Evolutionary conservation across 2,797 vertebrate genomes (phyloP).

Genomic region (Euphonia xanthogaster): DNA sequence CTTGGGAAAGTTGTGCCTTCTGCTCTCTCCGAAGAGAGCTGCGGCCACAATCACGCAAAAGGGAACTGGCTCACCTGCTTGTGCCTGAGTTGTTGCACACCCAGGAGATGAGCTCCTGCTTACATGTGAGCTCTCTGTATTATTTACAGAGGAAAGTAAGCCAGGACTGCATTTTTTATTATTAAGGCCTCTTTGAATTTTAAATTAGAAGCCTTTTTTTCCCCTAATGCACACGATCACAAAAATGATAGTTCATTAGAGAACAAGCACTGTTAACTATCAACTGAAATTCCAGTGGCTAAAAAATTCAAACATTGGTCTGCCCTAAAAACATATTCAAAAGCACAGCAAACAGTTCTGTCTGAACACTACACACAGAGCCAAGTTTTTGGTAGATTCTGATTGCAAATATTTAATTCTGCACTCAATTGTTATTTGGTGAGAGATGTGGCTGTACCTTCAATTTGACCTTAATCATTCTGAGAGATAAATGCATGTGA

Average conservation of each 20-base stretch:
- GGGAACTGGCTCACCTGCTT: background rate
- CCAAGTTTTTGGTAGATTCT: background rate
- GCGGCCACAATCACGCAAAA: background rate
- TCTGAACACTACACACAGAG: background rate
- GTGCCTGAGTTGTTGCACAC: background rate
- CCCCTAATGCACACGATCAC: background rate
- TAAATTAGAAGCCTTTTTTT: background rate
- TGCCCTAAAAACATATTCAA: background rate
- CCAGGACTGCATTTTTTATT: background rate
- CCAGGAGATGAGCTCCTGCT: background rate
- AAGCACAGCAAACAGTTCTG: background rate
- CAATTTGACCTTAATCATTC: constrained; percentile 49
- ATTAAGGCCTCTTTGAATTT: background rate
- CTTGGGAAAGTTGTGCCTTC: background rate
- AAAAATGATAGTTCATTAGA: background rate
- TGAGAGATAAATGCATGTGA: constrained; percentile 31
- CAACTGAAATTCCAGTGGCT: background rate
- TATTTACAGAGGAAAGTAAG: background rate
- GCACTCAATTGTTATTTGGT: constrained; percentile 6
- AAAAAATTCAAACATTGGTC: background rate
- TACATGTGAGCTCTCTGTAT: fast-evolving
- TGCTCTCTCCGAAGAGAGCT: background rate
- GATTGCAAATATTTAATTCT: constrained; percentile 34
- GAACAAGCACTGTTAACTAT: background rate
- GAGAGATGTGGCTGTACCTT: constrained; percentile 26